Conservation (phyloP, 37 sponge, comb jelly and placozoan species). For the Theonella swinhoei region DNA sequence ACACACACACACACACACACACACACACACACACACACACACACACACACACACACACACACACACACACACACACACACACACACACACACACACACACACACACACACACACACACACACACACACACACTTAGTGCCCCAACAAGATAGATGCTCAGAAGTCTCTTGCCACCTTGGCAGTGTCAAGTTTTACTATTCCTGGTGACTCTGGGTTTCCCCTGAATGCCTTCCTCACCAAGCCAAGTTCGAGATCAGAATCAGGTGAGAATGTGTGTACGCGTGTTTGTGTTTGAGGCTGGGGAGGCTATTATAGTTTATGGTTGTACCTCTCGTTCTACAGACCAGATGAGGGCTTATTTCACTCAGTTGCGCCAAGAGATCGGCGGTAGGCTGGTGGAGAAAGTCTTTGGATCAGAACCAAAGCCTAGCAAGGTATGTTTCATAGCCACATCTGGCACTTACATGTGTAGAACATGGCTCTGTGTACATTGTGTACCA, state of each 20-base stretch:
- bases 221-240: slow-evolving; percentile 92
- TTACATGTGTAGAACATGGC: no score
- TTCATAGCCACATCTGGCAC: no score
- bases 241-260: slow-evolving; percentile 72
- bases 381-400: slow-evolving; percentile 89
- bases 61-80: slow-evolving; percentile 5
- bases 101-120: slow-evolving; percentile 9
- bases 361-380: slow-evolving; percentile 96
- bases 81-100: slow-evolving; percentile 20
- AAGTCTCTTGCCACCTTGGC: slow-evolving; percentile 92
- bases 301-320: no score
- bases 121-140: slow-evolving; percentile 44
- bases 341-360: slow-evolving; percentile 92
- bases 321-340: neutral
- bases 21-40: neutral
- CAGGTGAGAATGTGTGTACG: slow-evolving; percentile 49
- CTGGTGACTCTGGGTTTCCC: slow-evolving; percentile 95
- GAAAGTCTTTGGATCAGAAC: slow-evolving; percentile 82
- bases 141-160: slow-evolving; percentile 78
- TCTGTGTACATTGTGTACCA: neutral
- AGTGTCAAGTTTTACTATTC: slow-evolving; percentile 87
- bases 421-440: slow-evolving; percentile 89
- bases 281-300: no score
- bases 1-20: no score
- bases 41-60: slow-evolving; percentile 15